A percentile compares a stretch with the other conserved stretches of the same genome.
Evolutionary conservation across 2,888 invertebrate species (phyloP).

Genomic region (Cephus pygmeus): DNA sequence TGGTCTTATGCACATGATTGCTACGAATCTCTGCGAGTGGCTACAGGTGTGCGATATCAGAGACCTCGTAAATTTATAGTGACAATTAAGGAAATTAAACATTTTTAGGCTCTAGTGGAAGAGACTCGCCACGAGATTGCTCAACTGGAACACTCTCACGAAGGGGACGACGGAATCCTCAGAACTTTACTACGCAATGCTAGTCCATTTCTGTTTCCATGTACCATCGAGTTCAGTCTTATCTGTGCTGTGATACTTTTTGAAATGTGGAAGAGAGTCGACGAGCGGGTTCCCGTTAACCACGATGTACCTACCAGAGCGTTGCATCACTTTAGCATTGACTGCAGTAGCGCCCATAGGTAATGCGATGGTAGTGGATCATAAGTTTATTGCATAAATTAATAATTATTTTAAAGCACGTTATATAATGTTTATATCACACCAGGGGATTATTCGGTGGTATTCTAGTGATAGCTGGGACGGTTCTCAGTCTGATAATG

Average conservation of each 20-base stretch:
- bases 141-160: slow-evolving; percentile 71
- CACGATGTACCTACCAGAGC: slow-evolving; percentile 59
- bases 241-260: slow-evolving; percentile 90
- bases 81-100: slow-evolving; percentile 15
- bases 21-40: slow-evolving; percentile 94
- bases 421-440: neutral
- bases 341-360: slow-evolving; percentile 86
- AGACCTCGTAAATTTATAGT: neutral
- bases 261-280: slow-evolving; percentile 91
- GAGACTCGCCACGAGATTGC: slow-evolving; percentile 90
- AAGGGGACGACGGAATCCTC: slow-evolving; percentile 66
- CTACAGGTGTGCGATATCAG: slow-evolving; percentile 71
- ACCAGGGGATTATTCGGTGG: slow-evolving; percentile 76
- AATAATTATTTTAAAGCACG: neutral
- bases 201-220: slow-evolving; percentile 90
- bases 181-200: slow-evolving; percentile 73
- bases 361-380: slow-evolving; percentile 22
- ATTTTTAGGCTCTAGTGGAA: slow-evolving; percentile 72
- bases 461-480: slow-evolving; percentile 82
- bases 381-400: neutral
- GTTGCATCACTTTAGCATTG: slow-evolving; percentile 68
- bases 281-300: slow-evolving; percentile 69
- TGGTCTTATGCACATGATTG: slow-evolving; percentile 94
- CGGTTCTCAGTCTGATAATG: slow-evolving; percentile 88
- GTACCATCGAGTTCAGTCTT: slow-evolving; percentile 90